A percentile compares a stretch with the other conserved stretches of the same genome.
phyloP scores from a whole-genome alignment of 2,797 vertebrate genomes.

The Lophotriccus pileatus region DNA sequence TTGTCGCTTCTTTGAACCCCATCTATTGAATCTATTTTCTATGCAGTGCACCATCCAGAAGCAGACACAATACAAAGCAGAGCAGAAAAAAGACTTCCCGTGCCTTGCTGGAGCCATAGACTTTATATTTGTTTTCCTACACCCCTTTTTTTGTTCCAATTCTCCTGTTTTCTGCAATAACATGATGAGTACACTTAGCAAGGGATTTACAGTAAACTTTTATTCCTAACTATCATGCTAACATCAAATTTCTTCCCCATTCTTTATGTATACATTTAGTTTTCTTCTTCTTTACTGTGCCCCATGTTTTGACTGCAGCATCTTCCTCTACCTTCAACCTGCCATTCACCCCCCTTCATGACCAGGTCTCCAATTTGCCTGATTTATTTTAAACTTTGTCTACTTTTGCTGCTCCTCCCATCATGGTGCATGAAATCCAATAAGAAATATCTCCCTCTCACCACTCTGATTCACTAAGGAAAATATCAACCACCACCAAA shows the following conservation, averaged over 20 bases:
- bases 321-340: background rate
- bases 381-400: background rate
- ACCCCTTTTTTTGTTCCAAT: background rate
- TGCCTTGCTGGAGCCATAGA: background rate
- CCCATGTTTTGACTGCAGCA: background rate
- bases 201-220: background rate
- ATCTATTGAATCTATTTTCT: background rate
- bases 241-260: background rate
- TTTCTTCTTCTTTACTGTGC: background rate
- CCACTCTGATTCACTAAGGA: background rate
- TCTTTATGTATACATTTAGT: background rate
- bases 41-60: background rate
- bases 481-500: background rate
- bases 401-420: background rate
- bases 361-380: background rate
- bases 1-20: background rate
- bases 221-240: background rate
- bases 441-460: background rate
- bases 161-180: background rate
- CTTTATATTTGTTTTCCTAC: background rate
- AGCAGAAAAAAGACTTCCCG: background rate
- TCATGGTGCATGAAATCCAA: background rate
- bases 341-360: background rate
- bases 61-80: background rate
- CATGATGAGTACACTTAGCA: accelerated